Conservation (phyloP, 2,888 invertebrate species). For the Drosophila tripunctata region DNA sequence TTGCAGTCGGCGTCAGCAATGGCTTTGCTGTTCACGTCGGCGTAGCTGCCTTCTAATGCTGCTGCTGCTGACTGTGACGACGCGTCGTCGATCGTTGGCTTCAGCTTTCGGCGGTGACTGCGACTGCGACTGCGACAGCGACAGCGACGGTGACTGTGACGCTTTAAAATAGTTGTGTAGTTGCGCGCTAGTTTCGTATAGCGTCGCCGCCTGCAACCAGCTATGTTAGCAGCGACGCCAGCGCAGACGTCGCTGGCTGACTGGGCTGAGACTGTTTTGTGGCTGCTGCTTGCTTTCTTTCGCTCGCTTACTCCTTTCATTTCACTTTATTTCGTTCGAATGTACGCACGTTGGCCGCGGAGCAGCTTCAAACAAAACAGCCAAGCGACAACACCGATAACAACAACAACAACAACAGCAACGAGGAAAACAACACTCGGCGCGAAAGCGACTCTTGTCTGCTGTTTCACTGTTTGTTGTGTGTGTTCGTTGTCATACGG, state of each 20-base stretch:
- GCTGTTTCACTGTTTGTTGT: constrained; percentile 55
- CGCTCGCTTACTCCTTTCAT: constrained; percentile 84
- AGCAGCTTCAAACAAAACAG: constrained; percentile 65
- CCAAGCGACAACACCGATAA: constrained; percentile 31
- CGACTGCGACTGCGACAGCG: constrained; percentile 14
- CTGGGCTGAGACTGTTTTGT: constrained; percentile 64
- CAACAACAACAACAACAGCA: constrained; percentile 30
- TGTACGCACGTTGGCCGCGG: constrained; percentile 84
- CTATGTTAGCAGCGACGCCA: constrained; percentile 32
- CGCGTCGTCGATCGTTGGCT: constrained; percentile 54
- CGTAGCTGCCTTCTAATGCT: constrained; percentile 6
- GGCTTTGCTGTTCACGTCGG: constrained; percentile 16
- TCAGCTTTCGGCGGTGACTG: constrained; percentile 31
- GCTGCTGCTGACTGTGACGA: constrained; percentile 24
- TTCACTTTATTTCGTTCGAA: constrained; percentile 85
- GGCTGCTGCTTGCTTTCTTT: constrained; percentile 84
- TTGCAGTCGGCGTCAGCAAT: constrained; percentile 57
- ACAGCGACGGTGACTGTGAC: constrained; percentile 21
- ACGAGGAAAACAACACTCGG: constrained; percentile 42
- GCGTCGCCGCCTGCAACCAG: constrained; percentile 48
- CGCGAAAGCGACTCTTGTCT: constrained; percentile 56
- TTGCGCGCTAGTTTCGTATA: constrained; percentile 52
- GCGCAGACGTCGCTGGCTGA: constrained; percentile 52
- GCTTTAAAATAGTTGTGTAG: constrained; percentile 45
- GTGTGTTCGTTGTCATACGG: constrained; percentile 52